These are phyloP conservation scores for Tapirus indicus DNA, from an alignment of 2,797 vertebrate genomes.

Conservation along the genomic window DNA sequence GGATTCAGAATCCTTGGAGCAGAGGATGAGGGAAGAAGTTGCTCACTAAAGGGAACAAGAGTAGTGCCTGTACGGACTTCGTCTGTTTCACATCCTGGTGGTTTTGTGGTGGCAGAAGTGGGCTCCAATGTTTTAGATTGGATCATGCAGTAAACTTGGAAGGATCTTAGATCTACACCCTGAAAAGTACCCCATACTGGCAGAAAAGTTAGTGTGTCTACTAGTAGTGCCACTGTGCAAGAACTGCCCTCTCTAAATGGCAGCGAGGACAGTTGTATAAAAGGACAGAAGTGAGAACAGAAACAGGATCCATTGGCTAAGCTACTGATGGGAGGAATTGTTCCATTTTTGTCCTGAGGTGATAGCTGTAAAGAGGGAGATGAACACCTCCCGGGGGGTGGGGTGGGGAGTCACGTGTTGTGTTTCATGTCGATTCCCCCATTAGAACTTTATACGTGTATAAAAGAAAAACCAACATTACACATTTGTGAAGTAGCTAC, in stretches of 20 bases:
- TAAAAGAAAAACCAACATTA: background rate
- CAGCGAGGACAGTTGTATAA: background rate
- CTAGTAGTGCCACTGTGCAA: background rate
- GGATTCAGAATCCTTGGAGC: background rate
- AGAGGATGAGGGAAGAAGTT: background rate
- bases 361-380: background rate
- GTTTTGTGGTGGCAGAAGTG: background rate
- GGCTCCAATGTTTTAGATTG: background rate
- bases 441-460: background rate
- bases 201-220: background rate
- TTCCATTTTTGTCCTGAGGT: background rate
- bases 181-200: background rate
- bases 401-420: background rate
- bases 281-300: background rate
- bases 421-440: background rate
- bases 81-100: background rate
- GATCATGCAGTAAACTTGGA: background rate
- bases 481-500: background rate
- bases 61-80: background rate
- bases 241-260: background rate
- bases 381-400: background rate
- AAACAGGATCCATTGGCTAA: background rate
- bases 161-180: background rate
- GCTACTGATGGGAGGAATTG: background rate
- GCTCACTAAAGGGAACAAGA: background rate